Percentiles rank a stretch among this genome's conserved stretches.
Evolutionary conservation across 2,113 vertebrate genomes (phyloP).

Genomic region (Pelobates fuscus): DNA sequence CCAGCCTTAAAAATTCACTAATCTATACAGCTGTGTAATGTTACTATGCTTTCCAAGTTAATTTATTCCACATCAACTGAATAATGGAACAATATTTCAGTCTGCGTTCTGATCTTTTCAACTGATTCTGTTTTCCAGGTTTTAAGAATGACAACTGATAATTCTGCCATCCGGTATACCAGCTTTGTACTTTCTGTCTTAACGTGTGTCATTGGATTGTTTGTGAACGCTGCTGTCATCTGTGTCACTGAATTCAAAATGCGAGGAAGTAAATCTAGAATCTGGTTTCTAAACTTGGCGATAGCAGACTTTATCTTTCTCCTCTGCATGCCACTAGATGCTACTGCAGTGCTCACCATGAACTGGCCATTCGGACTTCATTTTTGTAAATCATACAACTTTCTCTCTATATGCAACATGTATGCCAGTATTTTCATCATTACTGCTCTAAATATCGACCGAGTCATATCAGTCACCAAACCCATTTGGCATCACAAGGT

Average conservation of each 20-base stretch:
- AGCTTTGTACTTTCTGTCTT: background rate
- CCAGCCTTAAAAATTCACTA: too few relatives aligned
- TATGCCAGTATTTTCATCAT: slow-evolving; percentile 25
- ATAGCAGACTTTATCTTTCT: slow-evolving; percentile 13
- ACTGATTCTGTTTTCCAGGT: too few relatives aligned
- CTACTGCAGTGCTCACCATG: background rate
- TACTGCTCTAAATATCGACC: slow-evolving; percentile 10
- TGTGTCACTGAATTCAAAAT: background rate
- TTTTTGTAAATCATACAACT: slow-evolving; percentile 13
- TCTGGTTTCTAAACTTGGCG: slow-evolving; percentile 38
- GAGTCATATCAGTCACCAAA: slow-evolving; percentile 1
- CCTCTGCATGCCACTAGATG: background rate
- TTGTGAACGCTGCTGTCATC: slow-evolving; percentile 18
- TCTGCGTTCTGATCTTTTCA: too few relatives aligned
- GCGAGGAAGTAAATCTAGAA: slow-evolving; percentile 7
- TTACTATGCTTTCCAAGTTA: too few relatives aligned
- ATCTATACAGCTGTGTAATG: too few relatives aligned
- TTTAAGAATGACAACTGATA: too few relatives aligned
- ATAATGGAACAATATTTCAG: too few relatives aligned
- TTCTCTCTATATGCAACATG: slow-evolving; percentile 7
- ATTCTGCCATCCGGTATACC: background rate
- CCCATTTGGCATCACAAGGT: slow-evolving; percentile 23
- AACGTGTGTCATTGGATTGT: background rate
- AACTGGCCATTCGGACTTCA: background rate
- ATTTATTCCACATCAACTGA: too few relatives aligned